These are phyloP conservation scores for Dermatemys mawii DNA, from an alignment of 2,113 vertebrate species.

Conservation along the genomic window DNA sequence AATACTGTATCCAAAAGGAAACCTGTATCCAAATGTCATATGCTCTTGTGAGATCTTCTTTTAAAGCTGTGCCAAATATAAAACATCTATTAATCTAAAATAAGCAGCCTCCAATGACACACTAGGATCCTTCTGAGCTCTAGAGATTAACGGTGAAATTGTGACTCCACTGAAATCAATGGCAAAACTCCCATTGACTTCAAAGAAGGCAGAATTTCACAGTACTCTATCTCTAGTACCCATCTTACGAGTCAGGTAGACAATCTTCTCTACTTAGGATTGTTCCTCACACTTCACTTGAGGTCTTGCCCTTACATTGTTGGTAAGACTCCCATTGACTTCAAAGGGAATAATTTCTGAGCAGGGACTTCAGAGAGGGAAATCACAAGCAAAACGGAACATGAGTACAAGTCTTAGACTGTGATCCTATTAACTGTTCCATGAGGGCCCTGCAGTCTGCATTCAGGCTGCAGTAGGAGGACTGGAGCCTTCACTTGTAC, in stretches of 20 bases:
- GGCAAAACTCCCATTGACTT: neutral
- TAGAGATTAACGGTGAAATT: neutral
- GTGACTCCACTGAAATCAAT: rapidly evolving
- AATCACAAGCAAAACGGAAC: neutral
- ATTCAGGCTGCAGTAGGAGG: rapidly evolving
- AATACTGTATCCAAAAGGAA: conserved; percentile 24
- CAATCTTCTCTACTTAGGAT: neutral
- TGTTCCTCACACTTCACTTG: neutral
- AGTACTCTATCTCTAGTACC: neutral
- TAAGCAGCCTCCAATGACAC: neutral
- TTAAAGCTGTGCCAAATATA: neutral
- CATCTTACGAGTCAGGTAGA: neutral
- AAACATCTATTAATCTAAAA: neutral
- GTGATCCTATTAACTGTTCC: neutral
- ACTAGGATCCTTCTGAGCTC: neutral
- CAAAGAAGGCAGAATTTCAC: neutral
- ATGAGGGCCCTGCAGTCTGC: too few species aligned
- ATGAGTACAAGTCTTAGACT: neutral
- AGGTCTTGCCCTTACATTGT: neutral
- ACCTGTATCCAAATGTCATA: conserved; percentile 22
- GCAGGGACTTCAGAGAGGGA: neutral
- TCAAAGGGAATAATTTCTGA: neutral
- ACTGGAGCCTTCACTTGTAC: neutral
- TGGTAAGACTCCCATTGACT: neutral
- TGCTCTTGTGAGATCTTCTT: neutral